phyloP scores from a whole-genome alignment of 2,797 vertebrate species.

The Lacerta bilineata region DNA sequence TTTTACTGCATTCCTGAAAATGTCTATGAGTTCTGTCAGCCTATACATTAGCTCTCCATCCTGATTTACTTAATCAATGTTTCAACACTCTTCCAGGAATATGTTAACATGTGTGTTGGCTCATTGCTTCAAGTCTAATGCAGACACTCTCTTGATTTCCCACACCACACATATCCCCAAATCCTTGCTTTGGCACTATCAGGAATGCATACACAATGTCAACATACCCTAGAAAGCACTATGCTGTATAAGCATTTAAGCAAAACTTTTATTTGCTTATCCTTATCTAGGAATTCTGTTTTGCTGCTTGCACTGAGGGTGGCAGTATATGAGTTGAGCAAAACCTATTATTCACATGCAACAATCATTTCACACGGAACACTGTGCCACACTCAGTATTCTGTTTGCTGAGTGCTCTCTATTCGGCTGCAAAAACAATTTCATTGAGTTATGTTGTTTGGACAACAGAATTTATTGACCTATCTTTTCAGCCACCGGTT shows the following conservation, averaged over 20 bases:
- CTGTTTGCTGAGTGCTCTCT: constrained; percentile 24
- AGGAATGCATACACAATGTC: not conserved
- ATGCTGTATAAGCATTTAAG: not conserved
- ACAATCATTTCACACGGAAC: constrained; percentile 33
- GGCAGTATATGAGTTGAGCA: constrained; percentile 38
- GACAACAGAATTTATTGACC: constrained; percentile 72
- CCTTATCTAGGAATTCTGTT: constrained; percentile 32
- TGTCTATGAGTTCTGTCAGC: not conserved
- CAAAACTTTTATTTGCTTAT: constrained; percentile 32
- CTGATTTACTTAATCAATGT: not conserved
- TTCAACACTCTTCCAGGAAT: not conserved
- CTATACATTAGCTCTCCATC: not conserved
- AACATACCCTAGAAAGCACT: not conserved
- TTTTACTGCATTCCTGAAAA: not conserved
- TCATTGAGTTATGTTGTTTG: constrained; percentile 66
- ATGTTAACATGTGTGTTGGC: not conserved
- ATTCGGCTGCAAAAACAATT: constrained; percentile 68
- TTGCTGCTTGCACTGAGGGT: constrained; percentile 30
- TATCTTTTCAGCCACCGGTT: constrained; percentile 57
- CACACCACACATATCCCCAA: not conserved
- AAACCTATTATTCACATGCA: constrained; percentile 49
- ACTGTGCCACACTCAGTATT: constrained; percentile 44
- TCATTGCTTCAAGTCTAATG: not conserved
- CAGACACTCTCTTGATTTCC: not conserved
- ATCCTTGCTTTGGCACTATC: not conserved